Evolutionary conservation across 2,113 vertebrate genomes (phyloP).

Genomic region (Fukomys damarensis): DNA sequence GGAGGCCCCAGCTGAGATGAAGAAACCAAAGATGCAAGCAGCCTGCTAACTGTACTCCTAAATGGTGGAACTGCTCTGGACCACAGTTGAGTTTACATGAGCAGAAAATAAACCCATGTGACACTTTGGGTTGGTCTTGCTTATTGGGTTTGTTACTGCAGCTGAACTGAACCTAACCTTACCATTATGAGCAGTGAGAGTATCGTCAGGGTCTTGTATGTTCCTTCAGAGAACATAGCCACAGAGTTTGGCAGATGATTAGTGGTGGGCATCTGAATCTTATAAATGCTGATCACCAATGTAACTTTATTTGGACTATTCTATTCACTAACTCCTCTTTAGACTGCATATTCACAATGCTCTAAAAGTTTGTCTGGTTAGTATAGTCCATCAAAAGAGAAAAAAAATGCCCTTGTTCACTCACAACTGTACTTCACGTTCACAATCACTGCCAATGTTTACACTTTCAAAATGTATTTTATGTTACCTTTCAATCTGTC

Average conservation of each 20-base stretch:
- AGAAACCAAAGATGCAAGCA: background rate
- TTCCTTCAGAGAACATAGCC: background rate
- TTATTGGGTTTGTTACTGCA: background rate
- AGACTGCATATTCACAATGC: background rate
- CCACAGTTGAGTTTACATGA: background rate
- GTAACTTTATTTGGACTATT: background rate
- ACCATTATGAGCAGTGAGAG: background rate
- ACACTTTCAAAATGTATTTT: slow-evolving; percentile 30
- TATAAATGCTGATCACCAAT: background rate
- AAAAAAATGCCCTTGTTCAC: background rate
- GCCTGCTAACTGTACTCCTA: background rate
- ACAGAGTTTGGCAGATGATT: background rate
- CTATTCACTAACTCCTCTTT: background rate
- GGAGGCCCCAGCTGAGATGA: background rate
- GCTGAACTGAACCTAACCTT: background rate
- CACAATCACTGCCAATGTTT: slow-evolving; percentile 20
- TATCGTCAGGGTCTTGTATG: background rate
- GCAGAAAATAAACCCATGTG: background rate
- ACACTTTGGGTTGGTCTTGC: background rate
- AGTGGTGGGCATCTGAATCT: background rate
- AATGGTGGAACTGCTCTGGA: background rate
- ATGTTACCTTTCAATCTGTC: slow-evolving; percentile 25
- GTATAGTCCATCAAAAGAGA: background rate
- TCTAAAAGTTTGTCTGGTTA: background rate
- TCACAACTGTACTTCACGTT: background rate